Evolutionary conservation across 2,113 vertebrate genomes (phyloP), one percentile per base, ranked within the genome.

Genomic region (Forbesichthys agassizii): DNA sequence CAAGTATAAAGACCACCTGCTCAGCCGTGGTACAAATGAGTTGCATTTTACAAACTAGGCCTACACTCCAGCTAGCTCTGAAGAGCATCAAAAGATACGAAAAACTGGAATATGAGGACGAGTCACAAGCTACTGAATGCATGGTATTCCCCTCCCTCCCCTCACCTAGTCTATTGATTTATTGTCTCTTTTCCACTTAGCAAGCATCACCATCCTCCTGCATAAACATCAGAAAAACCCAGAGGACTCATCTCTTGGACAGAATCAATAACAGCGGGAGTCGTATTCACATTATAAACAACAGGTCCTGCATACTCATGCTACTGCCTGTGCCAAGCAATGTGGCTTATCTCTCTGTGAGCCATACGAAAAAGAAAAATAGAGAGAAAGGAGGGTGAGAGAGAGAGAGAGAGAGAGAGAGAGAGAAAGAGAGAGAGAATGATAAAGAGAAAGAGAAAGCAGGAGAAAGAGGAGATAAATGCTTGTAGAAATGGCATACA

Each of bases 141-240:
- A 49, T 71, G 16, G 52, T 65, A 33, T 59, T 61, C 71, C 71
- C 69, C 60, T 75, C 75, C 71, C 71, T 75, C 75, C 71, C 71
- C 69, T 81, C 89, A 80, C 82, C 78, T 86, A 71, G 69, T 63
- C 53, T 75, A 92, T 92, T 85, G 90, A 92, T 91, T 90, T 84
- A 82, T 89, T 87, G 82, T 86, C 89, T 86, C 75, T 79, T 81
- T 84, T 84, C 86, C 81, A 89, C 87, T 91, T 88, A 86, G 86
- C 87, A 88, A 81, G 82, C 87, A 79, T 89, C 86, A 78, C 86
- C 87, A 89, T 83, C 74, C 86, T 83, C 83, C 87, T 88, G 84
- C 87, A 88, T 88, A 89, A 92, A 91, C 88, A 91, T 85, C 78
- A 82, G 78, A 86, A 88, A 89, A 88, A 86, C 88, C 89, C 84